Evolutionary conservation across 2,113 vertebrate species (phyloP), one percentile per base, ranked within the genome.

Genomic region (Paratilapia polleni): DNA sequence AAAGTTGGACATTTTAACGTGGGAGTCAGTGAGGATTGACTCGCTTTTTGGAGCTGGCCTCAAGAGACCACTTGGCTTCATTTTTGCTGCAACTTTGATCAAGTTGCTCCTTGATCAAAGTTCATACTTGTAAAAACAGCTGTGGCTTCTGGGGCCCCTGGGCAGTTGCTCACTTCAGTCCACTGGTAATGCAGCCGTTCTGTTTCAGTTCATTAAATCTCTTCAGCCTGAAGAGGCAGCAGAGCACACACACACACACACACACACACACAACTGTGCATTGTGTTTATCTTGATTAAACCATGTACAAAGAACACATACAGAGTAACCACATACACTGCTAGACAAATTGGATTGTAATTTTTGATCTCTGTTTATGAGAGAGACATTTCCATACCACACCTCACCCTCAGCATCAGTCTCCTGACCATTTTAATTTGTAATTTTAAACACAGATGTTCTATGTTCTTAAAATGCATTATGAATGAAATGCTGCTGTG

Each of bases 1-100:
- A 43, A 14, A 43, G 22, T 7, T 28, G 64, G 41, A 8, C 24
- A 49, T 70, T 70, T 20, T 49, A 70, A 49, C 24, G 49, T 28
- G 24, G 0, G 2, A 28, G 15, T 0, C 4, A 2, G 17, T 12
- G 9, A 0, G 64, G 0, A 8, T 20, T 28, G 28, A 70, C 24
- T 1, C 6, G 5, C 24, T 24, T 70, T 49, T 49, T 49, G 15
- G 28, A 28, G 47, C 26, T 0, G 47, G 3, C 15, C 66, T 31
- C 28, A 31, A 31, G 28, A 3, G 28, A 31, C 28, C 28, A 31
- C 28, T 31, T 20, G 15, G 24, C 19, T 17, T 49, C 28, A 4
- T 28, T 12, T 70, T 49, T 70, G 0, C 28, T 31, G 28, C 28
- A 31, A 31, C 28, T 31, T 31, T 31, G 28, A 31, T 31, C 28